Percentiles rank a stretch among this genome's conserved stretches.
These are phyloP conservation scores for Elgaria multicarinata DNA, from an alignment of 2,113 vertebrate species.

Conservation along the genomic window DNA sequence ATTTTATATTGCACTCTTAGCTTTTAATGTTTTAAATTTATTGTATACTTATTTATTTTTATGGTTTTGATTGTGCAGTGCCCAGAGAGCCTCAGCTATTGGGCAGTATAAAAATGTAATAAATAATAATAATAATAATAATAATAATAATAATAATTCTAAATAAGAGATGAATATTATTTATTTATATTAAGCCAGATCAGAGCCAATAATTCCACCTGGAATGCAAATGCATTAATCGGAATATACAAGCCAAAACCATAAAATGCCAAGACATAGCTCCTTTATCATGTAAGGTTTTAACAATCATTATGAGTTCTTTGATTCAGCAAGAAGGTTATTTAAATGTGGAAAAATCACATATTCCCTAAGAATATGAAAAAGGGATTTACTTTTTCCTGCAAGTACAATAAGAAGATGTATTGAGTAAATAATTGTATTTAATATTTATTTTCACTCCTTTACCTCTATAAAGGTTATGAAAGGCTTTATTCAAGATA, in stretches of 20 bases:
- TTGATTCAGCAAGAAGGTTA: constrained; percentile 49
- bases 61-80: no score
- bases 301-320: neutral
- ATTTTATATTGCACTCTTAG: no score
- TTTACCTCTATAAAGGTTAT: constrained; percentile 24
- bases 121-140: no score
- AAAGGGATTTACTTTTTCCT: constrained; percentile 35
- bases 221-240: neutral
- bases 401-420: neutral
- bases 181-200: constrained; percentile 31
- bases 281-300: constrained; percentile 37
- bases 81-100: no score
- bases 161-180: constrained; percentile 24
- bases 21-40: no score
- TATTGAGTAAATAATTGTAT: constrained; percentile 24
- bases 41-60: no score
- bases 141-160: no score
- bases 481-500: constrained; percentile 37
- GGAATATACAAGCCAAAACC: constrained; percentile 56
- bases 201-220: constrained; percentile 36
- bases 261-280: constrained; percentile 32
- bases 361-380: constrained; percentile 22
- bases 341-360: constrained; percentile 36
- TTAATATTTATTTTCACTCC: constrained; percentile 32
- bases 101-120: no score